phyloP scores from a whole-genome alignment of 2,113 vertebrate species.

The Cercocebus atys region DNA sequence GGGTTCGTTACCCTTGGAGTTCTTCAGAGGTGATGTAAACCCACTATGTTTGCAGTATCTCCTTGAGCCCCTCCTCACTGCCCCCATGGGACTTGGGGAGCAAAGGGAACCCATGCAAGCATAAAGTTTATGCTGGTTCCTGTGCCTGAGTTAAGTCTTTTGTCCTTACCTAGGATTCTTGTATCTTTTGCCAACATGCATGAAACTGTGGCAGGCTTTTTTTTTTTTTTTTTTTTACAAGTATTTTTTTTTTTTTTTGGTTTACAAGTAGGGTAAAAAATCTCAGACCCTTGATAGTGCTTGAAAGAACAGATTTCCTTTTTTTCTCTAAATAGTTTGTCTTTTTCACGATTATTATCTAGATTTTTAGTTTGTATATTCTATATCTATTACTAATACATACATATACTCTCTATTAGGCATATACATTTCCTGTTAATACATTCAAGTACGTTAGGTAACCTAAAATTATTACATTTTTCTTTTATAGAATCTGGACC shows the following conservation, averaged over 20 bases:
- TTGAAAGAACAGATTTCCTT: not conserved
- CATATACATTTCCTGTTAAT: not conserved
- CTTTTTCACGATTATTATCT: not conserved
- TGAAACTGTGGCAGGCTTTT: not conserved
- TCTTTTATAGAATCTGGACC: not conserved
- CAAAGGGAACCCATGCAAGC: not conserved
- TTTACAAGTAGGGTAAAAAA: not conserved
- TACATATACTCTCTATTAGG: not conserved
- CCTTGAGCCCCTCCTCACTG: not conserved
- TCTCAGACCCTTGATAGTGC: not conserved
- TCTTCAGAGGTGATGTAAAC: not conserved
- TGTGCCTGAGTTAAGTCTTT: not conserved
- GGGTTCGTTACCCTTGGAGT: not conserved
- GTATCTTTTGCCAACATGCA: not conserved
- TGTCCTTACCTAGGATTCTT: not conserved
- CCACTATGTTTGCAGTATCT: not conserved
- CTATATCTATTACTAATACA: not conserved
- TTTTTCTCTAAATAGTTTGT: not conserved
- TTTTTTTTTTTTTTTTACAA: not conserved
- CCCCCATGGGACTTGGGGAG: not conserved
- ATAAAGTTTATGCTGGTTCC: not conserved
- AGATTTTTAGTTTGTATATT: not conserved
- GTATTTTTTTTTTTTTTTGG: not conserved
- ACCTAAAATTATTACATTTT: not conserved
- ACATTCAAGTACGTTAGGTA: not conserved